These are phyloP conservation scores for Pseudopodoces humilis DNA, from an alignment of 2,113 vertebrate genomes.

Conservation along the genomic window DNA sequence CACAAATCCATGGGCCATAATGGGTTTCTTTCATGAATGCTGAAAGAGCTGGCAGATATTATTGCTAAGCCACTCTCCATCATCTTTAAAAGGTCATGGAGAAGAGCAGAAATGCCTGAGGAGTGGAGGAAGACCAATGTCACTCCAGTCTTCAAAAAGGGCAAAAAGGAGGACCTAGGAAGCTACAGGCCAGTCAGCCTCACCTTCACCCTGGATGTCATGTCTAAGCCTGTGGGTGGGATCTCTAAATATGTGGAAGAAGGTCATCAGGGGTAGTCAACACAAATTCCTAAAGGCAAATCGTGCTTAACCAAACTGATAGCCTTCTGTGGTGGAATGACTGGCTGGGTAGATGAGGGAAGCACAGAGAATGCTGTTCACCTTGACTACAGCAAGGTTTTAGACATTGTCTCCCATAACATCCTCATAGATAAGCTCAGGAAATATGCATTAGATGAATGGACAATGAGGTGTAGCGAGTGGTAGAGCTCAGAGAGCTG, in stretches of 20 bases:
- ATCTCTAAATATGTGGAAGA: not conserved
- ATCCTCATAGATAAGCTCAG: not conserved
- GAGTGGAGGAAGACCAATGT: not conserved
- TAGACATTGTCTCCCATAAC: not conserved
- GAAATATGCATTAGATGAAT: not conserved
- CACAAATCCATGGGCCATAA: not conserved
- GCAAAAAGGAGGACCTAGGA: not conserved
- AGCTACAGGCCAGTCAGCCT: not conserved
- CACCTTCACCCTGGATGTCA: not conserved
- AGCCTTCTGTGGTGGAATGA: not conserved
- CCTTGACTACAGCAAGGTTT: not conserved
- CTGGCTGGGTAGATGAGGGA: not conserved
- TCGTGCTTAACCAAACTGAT: not conserved
- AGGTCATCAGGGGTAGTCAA: not conserved
- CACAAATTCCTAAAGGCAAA: not conserved
- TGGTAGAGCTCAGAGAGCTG: not conserved
- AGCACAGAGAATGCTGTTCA: not conserved
- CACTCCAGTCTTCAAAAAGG: not conserved
- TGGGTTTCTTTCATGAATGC: not conserved
- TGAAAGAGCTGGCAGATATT: not conserved
- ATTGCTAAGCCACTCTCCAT: not conserved
- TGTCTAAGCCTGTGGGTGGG: not conserved
- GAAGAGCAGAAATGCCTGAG: not conserved
- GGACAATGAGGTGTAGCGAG: not conserved
- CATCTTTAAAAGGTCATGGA: not conserved